phyloP scores from a whole-genome alignment of 1,140 invertebrate species.

The Chionoecetes opilio region DNA sequence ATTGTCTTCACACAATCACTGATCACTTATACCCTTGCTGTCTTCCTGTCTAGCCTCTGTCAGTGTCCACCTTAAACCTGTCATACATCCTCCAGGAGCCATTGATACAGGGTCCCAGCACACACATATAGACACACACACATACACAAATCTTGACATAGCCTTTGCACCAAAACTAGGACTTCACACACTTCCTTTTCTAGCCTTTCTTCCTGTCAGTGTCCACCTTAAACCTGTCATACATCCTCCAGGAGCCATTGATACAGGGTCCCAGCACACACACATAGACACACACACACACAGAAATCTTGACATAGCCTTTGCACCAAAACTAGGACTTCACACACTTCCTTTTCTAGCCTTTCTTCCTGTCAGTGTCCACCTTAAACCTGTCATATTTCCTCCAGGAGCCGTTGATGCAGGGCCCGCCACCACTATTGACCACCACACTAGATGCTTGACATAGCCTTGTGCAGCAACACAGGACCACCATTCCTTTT shows the following conservation, averaged over 20 bases:
- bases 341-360: too few relatives aligned
- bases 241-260: slow-evolving; percentile 86
- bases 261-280: slow-evolving; percentile 90
- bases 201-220: slow-evolving; percentile 67
- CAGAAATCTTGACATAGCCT: too few relatives aligned
- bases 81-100: slow-evolving; percentile 86
- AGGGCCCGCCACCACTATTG: slow-evolving; percentile 90
- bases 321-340: too few relatives aligned
- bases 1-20: too few relatives aligned
- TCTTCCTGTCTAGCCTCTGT: too few relatives aligned
- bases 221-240: slow-evolving; percentile 74
- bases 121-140: background rate
- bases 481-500: too few relatives aligned
- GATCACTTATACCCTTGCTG: too few relatives aligned
- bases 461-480: too few relatives aligned
- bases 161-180: background rate
- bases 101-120: slow-evolving; percentile 88
- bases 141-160: background rate
- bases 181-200: too few relatives aligned
- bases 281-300: too few relatives aligned
- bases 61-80: slow-evolving; percentile 68
- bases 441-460: too few relatives aligned
- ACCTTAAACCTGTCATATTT: slow-evolving; percentile 78
- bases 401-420: slow-evolving; percentile 88
- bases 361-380: slow-evolving; percentile 68